phyloP scores from a whole-genome alignment of 2,113 vertebrate genomes.

The Drymodes brunneopygia region DNA sequence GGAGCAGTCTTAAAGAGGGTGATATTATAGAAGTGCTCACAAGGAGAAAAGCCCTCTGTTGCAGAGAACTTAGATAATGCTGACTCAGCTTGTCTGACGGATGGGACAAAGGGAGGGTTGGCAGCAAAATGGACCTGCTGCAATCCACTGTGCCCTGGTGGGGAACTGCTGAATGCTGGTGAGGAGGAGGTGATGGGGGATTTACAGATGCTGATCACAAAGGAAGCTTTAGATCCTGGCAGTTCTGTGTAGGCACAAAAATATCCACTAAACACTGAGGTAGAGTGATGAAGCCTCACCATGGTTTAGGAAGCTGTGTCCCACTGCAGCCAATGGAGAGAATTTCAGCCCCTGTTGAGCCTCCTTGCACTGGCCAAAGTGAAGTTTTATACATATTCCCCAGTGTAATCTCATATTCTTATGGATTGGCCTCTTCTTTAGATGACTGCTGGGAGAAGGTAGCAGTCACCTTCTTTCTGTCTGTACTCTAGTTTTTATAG shows the following conservation, averaged over 20 bases:
- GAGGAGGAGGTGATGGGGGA: background rate
- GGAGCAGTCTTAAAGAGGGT: background rate
- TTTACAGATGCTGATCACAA: background rate
- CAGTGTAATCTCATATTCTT: background rate
- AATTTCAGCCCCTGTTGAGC: background rate
- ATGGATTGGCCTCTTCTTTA: background rate
- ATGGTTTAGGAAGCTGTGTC: background rate
- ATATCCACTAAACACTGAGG: background rate
- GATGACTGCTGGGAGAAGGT: background rate
- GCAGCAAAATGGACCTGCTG: background rate
- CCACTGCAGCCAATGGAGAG: background rate
- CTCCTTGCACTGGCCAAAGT: background rate
- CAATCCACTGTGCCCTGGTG: background rate
- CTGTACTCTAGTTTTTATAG: background rate
- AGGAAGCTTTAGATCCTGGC: background rate
- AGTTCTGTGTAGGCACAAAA: background rate
- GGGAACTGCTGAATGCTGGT: background rate
- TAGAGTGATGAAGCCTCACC: rapidly evolving
- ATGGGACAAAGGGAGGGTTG: background rate
- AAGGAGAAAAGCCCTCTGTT: background rate
- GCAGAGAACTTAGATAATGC: background rate
- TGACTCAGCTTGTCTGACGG: background rate
- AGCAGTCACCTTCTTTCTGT: background rate
- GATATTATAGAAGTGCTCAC: background rate
- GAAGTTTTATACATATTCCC: background rate